Evolutionary conservation across 2,113 vertebrate species (phyloP).

Genomic region (Dicerorhinus sumatrensis): DNA sequence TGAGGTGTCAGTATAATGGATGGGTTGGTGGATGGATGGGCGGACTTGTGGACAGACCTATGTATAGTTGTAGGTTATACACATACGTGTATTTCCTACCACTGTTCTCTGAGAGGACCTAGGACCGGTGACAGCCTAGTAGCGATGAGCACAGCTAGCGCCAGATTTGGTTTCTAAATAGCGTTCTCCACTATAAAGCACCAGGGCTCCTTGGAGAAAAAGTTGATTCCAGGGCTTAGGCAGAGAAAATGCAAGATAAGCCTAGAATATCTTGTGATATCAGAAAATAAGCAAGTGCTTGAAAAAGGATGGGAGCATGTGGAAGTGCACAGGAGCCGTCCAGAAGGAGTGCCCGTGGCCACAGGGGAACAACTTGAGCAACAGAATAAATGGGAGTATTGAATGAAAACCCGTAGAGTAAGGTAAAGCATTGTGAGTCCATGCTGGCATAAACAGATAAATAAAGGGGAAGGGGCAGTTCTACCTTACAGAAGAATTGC

Average conservation of each 20-base stretch:
- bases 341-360: background rate
- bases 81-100: background rate
- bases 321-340: background rate
- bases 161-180: background rate
- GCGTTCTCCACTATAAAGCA: background rate
- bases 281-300: background rate
- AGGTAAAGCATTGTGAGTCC: background rate
- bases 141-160: background rate
- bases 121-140: background rate
- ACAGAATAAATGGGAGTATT: background rate
- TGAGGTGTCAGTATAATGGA: background rate
- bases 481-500: background rate
- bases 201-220: background rate
- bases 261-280: background rate
- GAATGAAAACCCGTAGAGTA: background rate
- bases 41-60: background rate
- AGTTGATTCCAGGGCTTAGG: too few species aligned
- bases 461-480: background rate
- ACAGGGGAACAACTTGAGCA: background rate
- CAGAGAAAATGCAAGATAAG: background rate
- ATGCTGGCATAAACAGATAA: background rate
- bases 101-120: background rate
- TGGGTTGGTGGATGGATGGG: background rate
- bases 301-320: background rate
- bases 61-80: too few species aligned